A percentile compares a stretch with the other conserved stretches of the same genome.
Evolutionary conservation across 2,797 vertebrate genomes (phyloP).

Genomic region (Tangara arthus): DNA sequence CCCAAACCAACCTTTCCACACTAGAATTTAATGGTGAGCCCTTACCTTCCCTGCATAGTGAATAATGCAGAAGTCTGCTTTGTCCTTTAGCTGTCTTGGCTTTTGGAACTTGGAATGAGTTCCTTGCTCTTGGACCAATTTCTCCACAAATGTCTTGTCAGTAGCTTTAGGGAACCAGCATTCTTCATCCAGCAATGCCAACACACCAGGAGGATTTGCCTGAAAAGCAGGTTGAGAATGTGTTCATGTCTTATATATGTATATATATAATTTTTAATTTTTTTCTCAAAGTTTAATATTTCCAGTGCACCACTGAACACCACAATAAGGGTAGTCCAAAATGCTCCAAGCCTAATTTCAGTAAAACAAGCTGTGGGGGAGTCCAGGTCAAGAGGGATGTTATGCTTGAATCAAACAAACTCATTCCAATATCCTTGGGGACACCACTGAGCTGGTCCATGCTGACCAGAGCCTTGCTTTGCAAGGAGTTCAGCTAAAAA

Average conservation of each 20-base stretch:
- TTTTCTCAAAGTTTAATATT: not conserved
- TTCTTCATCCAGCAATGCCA: constrained; percentile 95
- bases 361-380: not conserved
- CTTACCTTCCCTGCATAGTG: constrained; percentile 97
- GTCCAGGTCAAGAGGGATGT: not conserved
- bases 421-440: not conserved
- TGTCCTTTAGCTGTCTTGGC: constrained; percentile 95
- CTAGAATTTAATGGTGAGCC: not conserved
- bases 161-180: constrained; percentile 99
- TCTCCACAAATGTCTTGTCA: constrained; percentile 98
- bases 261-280: rapidly evolving
- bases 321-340: not conserved
- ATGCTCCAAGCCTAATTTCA: not conserved
- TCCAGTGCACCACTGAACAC: not conserved
- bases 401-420: not conserved
- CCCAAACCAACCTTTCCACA: not conserved
- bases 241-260: not conserved
- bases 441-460: not conserved
- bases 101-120: constrained; percentile 96
- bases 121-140: constrained; percentile 94
- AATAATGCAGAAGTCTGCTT: constrained; percentile 95
- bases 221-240: constrained; percentile 38
- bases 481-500: not conserved
- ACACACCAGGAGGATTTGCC: constrained; percentile 93
- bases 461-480: not conserved